Conservation (phyloP, 2,888 invertebrate genomes). For the Lithodes maja region DNA sequence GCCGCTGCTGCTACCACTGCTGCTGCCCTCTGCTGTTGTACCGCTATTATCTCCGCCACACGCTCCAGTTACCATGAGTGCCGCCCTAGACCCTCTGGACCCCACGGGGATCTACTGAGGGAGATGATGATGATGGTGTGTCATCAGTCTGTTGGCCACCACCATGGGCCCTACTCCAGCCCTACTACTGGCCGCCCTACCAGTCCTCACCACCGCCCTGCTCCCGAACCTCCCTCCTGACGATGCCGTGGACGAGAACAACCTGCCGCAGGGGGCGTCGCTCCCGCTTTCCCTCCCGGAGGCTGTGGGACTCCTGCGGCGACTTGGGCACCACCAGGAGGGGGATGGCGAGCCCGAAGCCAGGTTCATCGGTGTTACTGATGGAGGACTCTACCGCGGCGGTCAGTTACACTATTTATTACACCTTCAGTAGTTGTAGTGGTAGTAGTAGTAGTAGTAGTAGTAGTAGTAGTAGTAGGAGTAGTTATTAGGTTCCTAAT, state of each 20-base stretch:
- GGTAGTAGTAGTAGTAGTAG: too few relatives aligned
- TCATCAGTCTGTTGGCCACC: not conserved
- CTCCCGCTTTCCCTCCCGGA: conserved; percentile 37
- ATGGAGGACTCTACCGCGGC: conserved; percentile 54
- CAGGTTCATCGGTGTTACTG: conserved; percentile 52
- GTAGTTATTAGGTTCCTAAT: too few relatives aligned
- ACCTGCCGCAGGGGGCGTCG: conserved; percentile 44
- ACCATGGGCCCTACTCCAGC: conserved; percentile 39
- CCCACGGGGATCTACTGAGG: conserved; percentile 64
- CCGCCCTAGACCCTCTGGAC: conserved; percentile 57
- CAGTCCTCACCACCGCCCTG: conserved; percentile 40
- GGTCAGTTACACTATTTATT: conserved; percentile 36
- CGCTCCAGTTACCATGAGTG: conserved; percentile 63
- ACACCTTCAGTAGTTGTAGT: too few relatives aligned
- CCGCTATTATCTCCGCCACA: conserved; percentile 27
- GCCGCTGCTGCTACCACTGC: conserved; percentile 25
- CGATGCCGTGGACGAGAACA: conserved; percentile 54
- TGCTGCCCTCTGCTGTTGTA: not conserved
- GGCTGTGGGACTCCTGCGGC: conserved; percentile 29
- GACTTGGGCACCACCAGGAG: conserved; percentile 15
- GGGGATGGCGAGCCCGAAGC: conserved; percentile 14
- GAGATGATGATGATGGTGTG: not conserved
- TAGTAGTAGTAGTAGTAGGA: too few relatives aligned
- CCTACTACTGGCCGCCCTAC: conserved; percentile 35
- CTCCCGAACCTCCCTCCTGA: conserved; percentile 44